phyloP scores from a whole-genome alignment of 1,140 invertebrate genomes.

The Heliconius himera region DNA sequence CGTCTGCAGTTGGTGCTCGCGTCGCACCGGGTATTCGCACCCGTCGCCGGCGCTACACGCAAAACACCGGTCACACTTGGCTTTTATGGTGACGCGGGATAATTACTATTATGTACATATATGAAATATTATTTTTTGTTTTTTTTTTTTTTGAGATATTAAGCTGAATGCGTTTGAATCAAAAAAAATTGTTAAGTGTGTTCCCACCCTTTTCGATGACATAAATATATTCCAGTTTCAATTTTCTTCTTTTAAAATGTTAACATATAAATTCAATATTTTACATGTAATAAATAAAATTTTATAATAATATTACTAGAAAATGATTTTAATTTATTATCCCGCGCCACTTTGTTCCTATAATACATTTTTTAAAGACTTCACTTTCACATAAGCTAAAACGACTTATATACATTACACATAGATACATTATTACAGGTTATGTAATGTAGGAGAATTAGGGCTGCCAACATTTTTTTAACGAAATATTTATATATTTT shows the following conservation, averaged over 20 bases:
- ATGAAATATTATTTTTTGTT: background rate
- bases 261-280: too few species aligned
- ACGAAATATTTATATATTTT: too few species aligned
- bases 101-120: background rate
- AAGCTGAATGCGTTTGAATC: background rate
- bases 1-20: slow-evolving; percentile 84
- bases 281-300: too few species aligned
- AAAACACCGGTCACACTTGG: slow-evolving; percentile 55
- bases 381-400: slow-evolving; percentile 1
- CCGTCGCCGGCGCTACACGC: slow-evolving; percentile 91
- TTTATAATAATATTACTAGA: background rate
- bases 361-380: slow-evolving; percentile 14
- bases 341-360: slow-evolving; percentile 24
- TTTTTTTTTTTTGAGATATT: background rate
- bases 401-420: background rate
- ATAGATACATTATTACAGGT: background rate
- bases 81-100: slow-evolving; percentile 15
- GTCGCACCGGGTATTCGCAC: slow-evolving; percentile 90
- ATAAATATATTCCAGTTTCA: background rate
- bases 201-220: background rate
- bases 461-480: too few species aligned
- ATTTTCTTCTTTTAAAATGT: background rate
- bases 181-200: too few species aligned
- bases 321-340: background rate
- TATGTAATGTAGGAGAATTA: background rate